Evolutionary conservation across 1,140 invertebrate genomes (phyloP).

Genomic region (Cotesia glomerata): DNA sequence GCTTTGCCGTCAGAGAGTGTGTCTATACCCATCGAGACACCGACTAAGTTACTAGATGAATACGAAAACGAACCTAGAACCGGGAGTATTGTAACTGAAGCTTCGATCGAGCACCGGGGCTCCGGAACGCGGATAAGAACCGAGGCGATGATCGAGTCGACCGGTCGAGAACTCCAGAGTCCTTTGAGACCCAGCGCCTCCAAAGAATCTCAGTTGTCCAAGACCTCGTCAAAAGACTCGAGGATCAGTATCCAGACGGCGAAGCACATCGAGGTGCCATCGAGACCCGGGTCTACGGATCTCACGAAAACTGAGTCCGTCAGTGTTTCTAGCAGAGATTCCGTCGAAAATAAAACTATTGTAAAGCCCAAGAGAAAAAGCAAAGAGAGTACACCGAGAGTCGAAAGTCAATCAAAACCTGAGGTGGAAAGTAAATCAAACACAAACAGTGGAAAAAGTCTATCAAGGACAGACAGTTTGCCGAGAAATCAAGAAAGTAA

Average conservation of each 20-base stretch:
- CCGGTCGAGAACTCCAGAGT: conserved; percentile 24
- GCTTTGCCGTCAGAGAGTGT: conserved; percentile 55
- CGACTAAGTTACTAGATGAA: conserved; percentile 55
- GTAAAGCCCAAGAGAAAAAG: conserved; percentile 52
- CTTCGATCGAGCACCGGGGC: conserved; percentile 49
- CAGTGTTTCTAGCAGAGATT: conserved; percentile 46
- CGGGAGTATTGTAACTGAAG: conserved; percentile 51
- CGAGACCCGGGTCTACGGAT: conserved; percentile 6
- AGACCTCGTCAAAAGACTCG: conserved; percentile 43
- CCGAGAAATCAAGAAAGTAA: background rate
- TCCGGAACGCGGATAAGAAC: conserved; percentile 46
- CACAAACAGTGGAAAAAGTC: background rate
- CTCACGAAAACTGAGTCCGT: conserved; percentile 32
- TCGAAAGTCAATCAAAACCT: too few relatives aligned
- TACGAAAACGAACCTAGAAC: conserved; percentile 44
- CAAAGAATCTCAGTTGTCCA: conserved; percentile 36
- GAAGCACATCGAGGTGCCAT: conserved; percentile 19
- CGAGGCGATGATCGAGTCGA: conserved; percentile 50
- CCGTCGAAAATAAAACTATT: conserved; percentile 34
- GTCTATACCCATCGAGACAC: conserved; percentile 57
- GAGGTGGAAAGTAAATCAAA: too few relatives aligned
- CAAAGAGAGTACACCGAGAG: conserved; percentile 38
- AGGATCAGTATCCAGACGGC: conserved; percentile 33
- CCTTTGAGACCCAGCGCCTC: conserved; percentile 24
- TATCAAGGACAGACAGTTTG: too few relatives aligned